phyloP scores from a whole-genome alignment of 2,888 invertebrate species.

The Blera fallax region DNA sequence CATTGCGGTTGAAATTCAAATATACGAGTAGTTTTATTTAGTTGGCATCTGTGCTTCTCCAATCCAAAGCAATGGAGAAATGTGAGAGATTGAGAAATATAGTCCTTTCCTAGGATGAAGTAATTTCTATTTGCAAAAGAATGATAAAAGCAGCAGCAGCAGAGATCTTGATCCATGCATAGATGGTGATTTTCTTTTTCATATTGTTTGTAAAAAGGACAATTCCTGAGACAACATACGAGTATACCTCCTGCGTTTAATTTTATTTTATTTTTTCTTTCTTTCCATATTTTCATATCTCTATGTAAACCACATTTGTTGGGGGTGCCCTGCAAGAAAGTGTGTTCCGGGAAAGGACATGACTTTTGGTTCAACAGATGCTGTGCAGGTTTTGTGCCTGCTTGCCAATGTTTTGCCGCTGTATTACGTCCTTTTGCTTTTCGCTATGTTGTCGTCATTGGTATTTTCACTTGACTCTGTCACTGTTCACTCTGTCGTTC shows the following conservation, averaged over 20 bases:
- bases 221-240: constrained; percentile 50
- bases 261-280: constrained; percentile 45
- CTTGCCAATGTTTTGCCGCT: constrained; percentile 44
- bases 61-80: not conserved
- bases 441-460: constrained; percentile 17
- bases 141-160: not conserved
- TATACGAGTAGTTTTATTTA: constrained; percentile 44
- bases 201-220: constrained; percentile 59
- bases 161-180: constrained; percentile 49
- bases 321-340: not conserved
- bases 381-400: constrained; percentile 45
- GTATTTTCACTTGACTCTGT: constrained; percentile 29
- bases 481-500: constrained; percentile 31
- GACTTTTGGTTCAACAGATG: constrained; percentile 51
- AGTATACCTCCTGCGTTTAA: constrained; percentile 52
- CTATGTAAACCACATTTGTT: constrained; percentile 46
- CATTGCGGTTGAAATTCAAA: constrained; percentile 63
- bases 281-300: constrained; percentile 42
- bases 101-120: constrained; percentile 49
- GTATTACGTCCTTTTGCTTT: constrained; percentile 31
- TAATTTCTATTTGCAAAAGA: constrained; percentile 63
- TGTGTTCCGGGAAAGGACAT: constrained; percentile 36
- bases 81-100: not conserved
- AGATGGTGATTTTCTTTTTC: constrained; percentile 40
- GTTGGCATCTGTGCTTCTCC: constrained; percentile 49